Evolutionary conservation across 2,113 vertebrate genomes (phyloP), one percentile per base, ranked within the genome.

Genomic region (Setophaga kirtlandii): DNA sequence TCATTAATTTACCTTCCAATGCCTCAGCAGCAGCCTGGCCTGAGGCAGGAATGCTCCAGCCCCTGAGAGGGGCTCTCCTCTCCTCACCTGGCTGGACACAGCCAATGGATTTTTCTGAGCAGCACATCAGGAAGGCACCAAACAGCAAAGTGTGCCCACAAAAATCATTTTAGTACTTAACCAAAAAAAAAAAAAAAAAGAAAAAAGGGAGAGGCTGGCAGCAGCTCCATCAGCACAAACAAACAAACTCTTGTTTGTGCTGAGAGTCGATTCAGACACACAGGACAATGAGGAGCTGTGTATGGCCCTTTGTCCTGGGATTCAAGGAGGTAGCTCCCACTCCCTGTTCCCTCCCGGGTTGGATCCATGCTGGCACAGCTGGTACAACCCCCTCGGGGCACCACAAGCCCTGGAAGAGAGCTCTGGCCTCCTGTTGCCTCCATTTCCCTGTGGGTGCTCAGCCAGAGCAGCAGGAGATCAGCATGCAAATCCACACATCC

Each of bases 101-200:
- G 49, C 8, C 44, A 55, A 19, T 0, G 3, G 11, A 33, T 35
- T 50, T n/a, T 28, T 67, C 46, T 3, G 16, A 58, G n/a, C 30
- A 65, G 83, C n/a, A 65, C 31, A 60, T 15, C 27, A 56, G 75
- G 33, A 69, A 86, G 37, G 39, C 24, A 18, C 11, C 31, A 59
- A 46, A 28, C 0, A 64, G 6, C 12, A 24, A 85, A 83, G 6
- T 0, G 0, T 2, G 12, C 23, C 73, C 41, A 60, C 59, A 53
- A 30, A 77, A 86, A 65, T 47, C 1, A 67, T 42, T 77, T 62
- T 6, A 90, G 78, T 63, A 27, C 71, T 69, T 37, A 1, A 68
- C 31, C 33, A n/a, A 62, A 6, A 4, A 2, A 13, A 12, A 44
- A 37, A 52, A 31, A 23, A 44, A 27, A 73, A 24, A 11, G 27